Evolutionary conservation across 30 jellyfish, hydroid and myxozoan genomes (phyloP), one percentile per base, ranked within the genome.

Genomic region (Hydractinia echinata): DNA sequence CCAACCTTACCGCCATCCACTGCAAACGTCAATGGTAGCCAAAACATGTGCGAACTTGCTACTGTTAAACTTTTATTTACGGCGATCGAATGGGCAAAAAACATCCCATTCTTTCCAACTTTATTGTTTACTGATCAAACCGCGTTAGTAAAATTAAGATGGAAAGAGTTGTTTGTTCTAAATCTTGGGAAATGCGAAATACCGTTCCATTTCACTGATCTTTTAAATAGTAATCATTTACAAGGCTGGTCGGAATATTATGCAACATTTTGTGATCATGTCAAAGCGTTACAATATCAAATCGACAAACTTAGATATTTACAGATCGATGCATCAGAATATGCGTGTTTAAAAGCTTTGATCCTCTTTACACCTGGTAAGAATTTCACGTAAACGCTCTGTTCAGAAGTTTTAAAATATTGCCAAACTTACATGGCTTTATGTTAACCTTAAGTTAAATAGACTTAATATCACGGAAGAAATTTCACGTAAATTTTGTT

Each of bases 261-360:
- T 64, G 74, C 39, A 0, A 64, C 19, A 44, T 64, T 64, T 51
- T 64, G 74, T 13, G 6, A 64, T 64, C 74, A 13, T 64, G 74
- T 64, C 10, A 55, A 95, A 11, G 82, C 85, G n/a, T 67, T 91
- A 18, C 96, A 91, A 72, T 96, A 87, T 48, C 97, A 91, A 51
- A 70, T 91, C 83, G 94, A 91, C 39, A 86, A 87, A 69, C 76
- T 91, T 13, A 91, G 84, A 71, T 81, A 76, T 50, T 66, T 91
- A 88, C 96, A 91, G 44, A 95, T 91, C 11, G 97, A 91, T 72
- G 94, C 97, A 6, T 95, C 97, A 5, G 97, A 91, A 72, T 91
- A 79, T 67, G 97, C 97, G 6, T 91, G 97, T 54, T 67, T 91
- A 0, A 91, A 90, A 77, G 97, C 97, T 9, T 73, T 90, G 44